Percentiles rank a stretch among this genome's conserved stretches.
Evolutionary conservation across 2,113 vertebrate species (phyloP).

Genomic region (Cyanocitta stelleri): DNA sequence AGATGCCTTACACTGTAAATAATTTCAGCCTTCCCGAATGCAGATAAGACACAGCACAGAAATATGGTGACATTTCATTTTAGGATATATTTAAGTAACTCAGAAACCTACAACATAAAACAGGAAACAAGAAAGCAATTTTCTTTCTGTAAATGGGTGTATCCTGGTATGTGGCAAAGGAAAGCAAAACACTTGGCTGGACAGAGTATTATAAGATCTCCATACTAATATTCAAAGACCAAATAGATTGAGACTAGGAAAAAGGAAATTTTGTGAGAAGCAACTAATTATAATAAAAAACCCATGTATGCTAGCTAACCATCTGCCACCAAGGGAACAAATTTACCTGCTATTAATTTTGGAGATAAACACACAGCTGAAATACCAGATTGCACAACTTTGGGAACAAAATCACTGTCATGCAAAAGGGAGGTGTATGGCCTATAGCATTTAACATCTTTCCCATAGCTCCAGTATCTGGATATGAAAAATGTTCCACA

Average conservation of each 20-base stretch:
- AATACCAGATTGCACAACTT: not conserved
- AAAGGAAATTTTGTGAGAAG: not conserved
- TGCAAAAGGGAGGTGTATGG: not conserved
- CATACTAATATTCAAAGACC: not conserved
- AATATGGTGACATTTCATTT: not conserved
- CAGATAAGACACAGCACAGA: not conserved
- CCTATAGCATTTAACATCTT: not conserved
- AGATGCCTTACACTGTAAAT: not conserved
- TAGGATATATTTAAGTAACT: not conserved
- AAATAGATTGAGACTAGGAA: not conserved
- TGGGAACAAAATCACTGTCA: not conserved
- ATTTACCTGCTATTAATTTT: conserved; percentile 38
- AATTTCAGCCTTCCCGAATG: not conserved
- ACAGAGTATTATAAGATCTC: not conserved
- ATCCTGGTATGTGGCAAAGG: not conserved
- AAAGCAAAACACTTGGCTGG: not conserved
- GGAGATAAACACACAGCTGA: not conserved
- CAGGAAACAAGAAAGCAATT: not conserved
- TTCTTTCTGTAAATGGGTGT: not conserved
- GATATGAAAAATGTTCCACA: not conserved
- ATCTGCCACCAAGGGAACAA: conserved; percentile 35
- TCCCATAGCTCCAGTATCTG: not conserved
- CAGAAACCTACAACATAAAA: not conserved
- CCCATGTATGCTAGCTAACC: not conserved
- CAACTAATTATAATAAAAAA: conserved; percentile 31